Evolutionary conservation across 2,797 vertebrate genomes (phyloP).

Genomic region (Lagocephalus sceleratus): DNA sequence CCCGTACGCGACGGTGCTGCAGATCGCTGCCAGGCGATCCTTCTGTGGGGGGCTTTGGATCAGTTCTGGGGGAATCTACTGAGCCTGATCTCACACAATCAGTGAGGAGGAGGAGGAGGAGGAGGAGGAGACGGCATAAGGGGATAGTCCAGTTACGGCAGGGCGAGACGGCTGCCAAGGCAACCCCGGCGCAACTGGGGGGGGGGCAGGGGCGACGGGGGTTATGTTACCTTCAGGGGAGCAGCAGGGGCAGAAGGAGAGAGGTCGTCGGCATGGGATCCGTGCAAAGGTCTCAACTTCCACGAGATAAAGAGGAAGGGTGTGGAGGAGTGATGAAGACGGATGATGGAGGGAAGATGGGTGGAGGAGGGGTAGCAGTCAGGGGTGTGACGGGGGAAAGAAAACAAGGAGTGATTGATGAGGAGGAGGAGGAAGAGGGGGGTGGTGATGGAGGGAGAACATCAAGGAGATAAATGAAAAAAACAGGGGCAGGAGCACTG

Average conservation of each 20-base stretch:
- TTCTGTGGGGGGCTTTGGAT: slow-evolving; percentile 1
- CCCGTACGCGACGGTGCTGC: too few relatives aligned
- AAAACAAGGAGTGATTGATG: slow-evolving; percentile 30
- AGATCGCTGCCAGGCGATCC: too few relatives aligned
- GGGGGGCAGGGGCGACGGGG: slow-evolving; percentile 59
- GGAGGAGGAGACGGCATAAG: background rate
- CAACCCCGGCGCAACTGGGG: slow-evolving; percentile 70
- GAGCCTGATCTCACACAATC: slow-evolving; percentile 49
- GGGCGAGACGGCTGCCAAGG: slow-evolving; percentile 58
- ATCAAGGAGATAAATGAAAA: slow-evolving; percentile 64
- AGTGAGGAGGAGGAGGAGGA: slow-evolving; percentile 24
- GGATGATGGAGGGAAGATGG: slow-evolving; percentile 71
- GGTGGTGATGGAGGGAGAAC: slow-evolving; percentile 47
- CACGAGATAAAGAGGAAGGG: slow-evolving; percentile 72
- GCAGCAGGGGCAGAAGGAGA: slow-evolving; percentile 99
- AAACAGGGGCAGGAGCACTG: slow-evolving; percentile 52
- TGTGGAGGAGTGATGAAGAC: slow-evolving; percentile 61
- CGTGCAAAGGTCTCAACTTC: slow-evolving; percentile 97
- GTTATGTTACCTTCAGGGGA: slow-evolving; percentile 97
- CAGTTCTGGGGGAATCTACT: slow-evolving; percentile 60
- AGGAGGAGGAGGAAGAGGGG: slow-evolving; percentile 29
- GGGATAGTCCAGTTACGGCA: slow-evolving; percentile 17
- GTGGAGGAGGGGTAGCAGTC: slow-evolving; percentile 61
- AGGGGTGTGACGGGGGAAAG: slow-evolving; percentile 44
- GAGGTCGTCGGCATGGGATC: slow-evolving; percentile 95